A percentile compares a stretch with the other conserved stretches of the same genome.
These are phyloP conservation scores for Edolisoma coerulescens DNA, from an alignment of 2,113 vertebrate species.

Conservation along the genomic window DNA sequence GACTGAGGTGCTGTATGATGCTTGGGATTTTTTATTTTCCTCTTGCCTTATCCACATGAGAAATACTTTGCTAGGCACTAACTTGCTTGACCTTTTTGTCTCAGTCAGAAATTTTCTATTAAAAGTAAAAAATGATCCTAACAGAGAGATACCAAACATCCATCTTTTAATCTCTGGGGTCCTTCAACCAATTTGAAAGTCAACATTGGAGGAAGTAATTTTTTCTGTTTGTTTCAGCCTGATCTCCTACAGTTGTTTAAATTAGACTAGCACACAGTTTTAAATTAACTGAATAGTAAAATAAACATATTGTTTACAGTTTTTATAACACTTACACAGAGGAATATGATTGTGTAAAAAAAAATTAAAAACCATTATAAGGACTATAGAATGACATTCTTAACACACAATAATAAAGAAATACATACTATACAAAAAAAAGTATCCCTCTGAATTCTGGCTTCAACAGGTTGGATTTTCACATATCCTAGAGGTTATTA, in stretches of 20 bases:
- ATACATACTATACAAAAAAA: neutral
- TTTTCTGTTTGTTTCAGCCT: conserved; percentile 60
- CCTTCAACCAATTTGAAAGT: conserved; percentile 69
- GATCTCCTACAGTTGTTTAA: conserved; percentile 57
- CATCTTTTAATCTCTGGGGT: conserved; percentile 58
- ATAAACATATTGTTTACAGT: neutral
- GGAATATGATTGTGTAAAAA: neutral
- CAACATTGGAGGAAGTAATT: conserved; percentile 43
- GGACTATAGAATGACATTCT: neutral
- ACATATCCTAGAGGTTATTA: neutral
- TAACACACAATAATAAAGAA: neutral
- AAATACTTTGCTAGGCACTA: conserved; percentile 43
- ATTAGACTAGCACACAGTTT: conserved; percentile 48
- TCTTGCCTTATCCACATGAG: conserved; percentile 40
- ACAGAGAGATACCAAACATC: conserved; percentile 49
- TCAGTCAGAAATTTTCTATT: conserved; percentile 72
- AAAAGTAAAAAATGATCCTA: conserved; percentile 67
- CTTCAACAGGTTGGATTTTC: neutral
- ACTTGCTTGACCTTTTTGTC: conserved; percentile 52
- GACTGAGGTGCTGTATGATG: neutral
- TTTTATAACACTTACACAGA: neutral
- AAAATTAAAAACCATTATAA: neutral
- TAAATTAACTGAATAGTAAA: conserved; percentile 34
- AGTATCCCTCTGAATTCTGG: rapidly evolving
- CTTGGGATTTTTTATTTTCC: conserved; percentile 34